Evolutionary conservation across 2,888 invertebrate genomes (phyloP), one percentile per base, ranked within the genome.

Genomic region (Eulithis prunata): DNA sequence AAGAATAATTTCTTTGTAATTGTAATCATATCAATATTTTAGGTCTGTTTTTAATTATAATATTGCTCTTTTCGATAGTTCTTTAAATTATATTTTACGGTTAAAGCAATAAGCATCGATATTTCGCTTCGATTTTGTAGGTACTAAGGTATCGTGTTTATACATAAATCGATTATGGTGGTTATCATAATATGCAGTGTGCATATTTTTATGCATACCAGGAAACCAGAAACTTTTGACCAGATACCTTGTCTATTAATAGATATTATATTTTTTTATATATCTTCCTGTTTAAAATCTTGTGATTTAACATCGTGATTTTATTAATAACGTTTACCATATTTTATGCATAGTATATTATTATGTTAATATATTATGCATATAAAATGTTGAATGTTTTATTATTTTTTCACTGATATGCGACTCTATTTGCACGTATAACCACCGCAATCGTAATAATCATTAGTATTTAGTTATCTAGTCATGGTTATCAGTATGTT

Each of bases 11-110:
- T 81, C 71, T 78, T 79, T 76, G 54, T 78, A 78, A 79, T 81
- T 83, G 75, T 86, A 82, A 82, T 83, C 89, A 89, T 89, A 89
- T 89, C 89, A 89, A 82, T 86, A 87, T 75, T 76, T 83, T 86
- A 85, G 80, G 81, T 81, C 72, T 59, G 73, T 79, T 81, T 80
- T 77, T 60, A 71, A 21, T 21, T 21, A 21, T 21, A 21, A 72
- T 73, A 72, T 71, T 72, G 64, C 36, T 73, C 38, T 53, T 64
- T 60, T 69, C 57, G 62, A 57, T 59, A 58, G 68, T 75, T 70
- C 38, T 61, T 69, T 69, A 68, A 5, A 10, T 70, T 70, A 75
- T 77, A 75, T 75, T 79, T 82, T 80, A 80, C 78, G 69, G 80
- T 80, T 78, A 76, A 82, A 85, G 83, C 84, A 86, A 84, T 87